These are phyloP conservation scores for Gymnodraco acuticeps DNA, from an alignment of 2,797 vertebrate genomes.

Conservation along the genomic window DNA sequence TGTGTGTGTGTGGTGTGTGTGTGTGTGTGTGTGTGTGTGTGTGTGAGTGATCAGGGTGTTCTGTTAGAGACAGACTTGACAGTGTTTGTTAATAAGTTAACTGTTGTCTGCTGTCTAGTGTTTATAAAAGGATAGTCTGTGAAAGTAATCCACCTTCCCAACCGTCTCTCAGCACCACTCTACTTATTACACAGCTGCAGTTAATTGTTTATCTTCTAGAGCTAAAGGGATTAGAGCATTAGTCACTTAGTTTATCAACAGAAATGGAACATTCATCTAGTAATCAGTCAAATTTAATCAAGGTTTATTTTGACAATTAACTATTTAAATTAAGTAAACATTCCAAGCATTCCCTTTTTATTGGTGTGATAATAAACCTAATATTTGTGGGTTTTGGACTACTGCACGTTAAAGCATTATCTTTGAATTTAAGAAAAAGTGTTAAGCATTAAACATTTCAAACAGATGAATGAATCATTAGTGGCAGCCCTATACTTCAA, in stretches of 20 bases:
- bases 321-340: not conserved
- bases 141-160: not conserved
- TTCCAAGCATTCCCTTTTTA: no score
- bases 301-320: not conserved
- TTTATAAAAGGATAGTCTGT: not conserved
- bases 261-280: not conserved
- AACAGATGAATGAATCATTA: no score
- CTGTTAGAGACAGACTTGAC: not conserved
- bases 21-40: conserved; percentile 21
- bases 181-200: not conserved
- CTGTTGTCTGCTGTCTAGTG: not conserved
- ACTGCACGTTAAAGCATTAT: no score
- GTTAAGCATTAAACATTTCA: not conserved
- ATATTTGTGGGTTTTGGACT: not conserved
- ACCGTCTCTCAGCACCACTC: no score
- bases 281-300: no score
- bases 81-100: conserved; percentile 14
- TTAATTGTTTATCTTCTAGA: not conserved
- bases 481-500: no score
- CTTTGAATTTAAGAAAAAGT: not conserved
- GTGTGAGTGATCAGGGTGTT: conserved; percentile 4
- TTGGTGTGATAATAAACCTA: not conserved
- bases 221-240: not conserved
- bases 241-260: not conserved
- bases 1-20: conserved; percentile 1